phyloP scores from a whole-genome alignment of 2,888 invertebrate species.

The Cyclophora albipunctata region DNA sequence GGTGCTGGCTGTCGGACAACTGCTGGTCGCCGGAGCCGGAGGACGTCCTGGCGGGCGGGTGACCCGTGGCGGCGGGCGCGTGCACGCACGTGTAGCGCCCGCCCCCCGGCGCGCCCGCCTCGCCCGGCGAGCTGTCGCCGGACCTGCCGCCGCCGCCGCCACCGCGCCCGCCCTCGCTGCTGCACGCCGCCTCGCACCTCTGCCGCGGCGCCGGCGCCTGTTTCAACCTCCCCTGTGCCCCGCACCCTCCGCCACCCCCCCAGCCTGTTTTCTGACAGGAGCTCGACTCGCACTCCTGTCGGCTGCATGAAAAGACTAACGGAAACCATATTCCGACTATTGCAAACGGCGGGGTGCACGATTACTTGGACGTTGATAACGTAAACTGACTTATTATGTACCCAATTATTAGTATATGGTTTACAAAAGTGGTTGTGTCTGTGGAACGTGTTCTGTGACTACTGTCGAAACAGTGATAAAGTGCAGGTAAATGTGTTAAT shows the following conservation, averaged over 20 bases:
- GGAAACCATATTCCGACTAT: slow-evolving; percentile 54
- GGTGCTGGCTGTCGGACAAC: slow-evolving; percentile 86
- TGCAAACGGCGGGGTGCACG: slow-evolving; percentile 54
- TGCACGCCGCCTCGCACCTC: slow-evolving; percentile 54
- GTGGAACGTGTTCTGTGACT: slow-evolving; percentile 37
- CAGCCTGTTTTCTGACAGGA: slow-evolving; percentile 54
- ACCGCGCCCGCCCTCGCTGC: slow-evolving; percentile 47
- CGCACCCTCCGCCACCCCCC: slow-evolving; percentile 29
- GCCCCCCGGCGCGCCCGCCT: slow-evolving; percentile 57
- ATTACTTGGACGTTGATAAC: slow-evolving; percentile 22
- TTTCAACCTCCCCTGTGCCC: slow-evolving; percentile 49
- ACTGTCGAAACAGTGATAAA: slow-evolving; percentile 48
- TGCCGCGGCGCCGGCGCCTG: slow-evolving; percentile 55
- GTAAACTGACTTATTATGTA: slow-evolving; percentile 10
- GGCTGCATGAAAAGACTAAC: slow-evolving; percentile 59
- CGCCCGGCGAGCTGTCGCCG: slow-evolving; percentile 55
- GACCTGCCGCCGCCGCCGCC: slow-evolving; percentile 52
- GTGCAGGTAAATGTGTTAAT: slow-evolving; percentile 52
- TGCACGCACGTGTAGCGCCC: slow-evolving; percentile 76
- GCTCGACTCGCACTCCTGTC: slow-evolving; percentile 43
- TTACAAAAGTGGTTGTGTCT: slow-evolving; percentile 34
- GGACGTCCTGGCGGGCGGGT: slow-evolving; percentile 79
- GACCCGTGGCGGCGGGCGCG: slow-evolving; percentile 79
- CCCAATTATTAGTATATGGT: slow-evolving; percentile 13
- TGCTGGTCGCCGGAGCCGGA: slow-evolving; percentile 86